Percentiles rank a stretch among this genome's conserved stretches.
Evolutionary conservation across 2,113 vertebrate species (phyloP).

Genomic region (Myrmophylax atrothorax): DNA sequence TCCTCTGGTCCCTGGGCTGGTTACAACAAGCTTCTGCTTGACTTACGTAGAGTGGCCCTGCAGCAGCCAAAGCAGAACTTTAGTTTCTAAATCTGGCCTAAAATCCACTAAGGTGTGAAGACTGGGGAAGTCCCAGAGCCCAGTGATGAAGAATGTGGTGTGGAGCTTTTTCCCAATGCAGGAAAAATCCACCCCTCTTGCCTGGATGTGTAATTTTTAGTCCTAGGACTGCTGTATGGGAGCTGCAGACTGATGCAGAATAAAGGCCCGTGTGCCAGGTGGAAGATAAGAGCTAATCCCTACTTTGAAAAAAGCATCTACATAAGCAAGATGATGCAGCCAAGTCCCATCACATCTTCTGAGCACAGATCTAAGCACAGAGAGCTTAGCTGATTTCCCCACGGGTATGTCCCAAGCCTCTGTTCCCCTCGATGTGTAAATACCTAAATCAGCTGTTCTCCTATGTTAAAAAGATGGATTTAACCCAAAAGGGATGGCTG

Average conservation of each 20-base stretch:
- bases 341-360: background rate
- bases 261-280: constrained; percentile 46
- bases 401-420: background rate
- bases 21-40: background rate
- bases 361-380: background rate
- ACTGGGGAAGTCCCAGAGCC: background rate
- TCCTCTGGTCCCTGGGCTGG: background rate
- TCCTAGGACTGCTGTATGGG: background rate
- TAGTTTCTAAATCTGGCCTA: background rate
- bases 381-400: constrained; percentile 24
- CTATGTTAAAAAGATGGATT: background rate
- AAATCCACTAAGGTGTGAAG: background rate
- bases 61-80: background rate
- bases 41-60: background rate
- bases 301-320: constrained; percentile 40
- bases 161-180: no score
- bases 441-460: background rate
- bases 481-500: background rate
- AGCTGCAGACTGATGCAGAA: background rate
- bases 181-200: background rate
- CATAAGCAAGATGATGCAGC: constrained; percentile 28
- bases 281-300: constrained; percentile 62
- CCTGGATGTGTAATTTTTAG: background rate
- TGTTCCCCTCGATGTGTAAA: background rate
- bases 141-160: background rate